Evolutionary conservation across 1,140 invertebrate genomes (phyloP).

Genomic region (Tachypleus tridentatus): DNA sequence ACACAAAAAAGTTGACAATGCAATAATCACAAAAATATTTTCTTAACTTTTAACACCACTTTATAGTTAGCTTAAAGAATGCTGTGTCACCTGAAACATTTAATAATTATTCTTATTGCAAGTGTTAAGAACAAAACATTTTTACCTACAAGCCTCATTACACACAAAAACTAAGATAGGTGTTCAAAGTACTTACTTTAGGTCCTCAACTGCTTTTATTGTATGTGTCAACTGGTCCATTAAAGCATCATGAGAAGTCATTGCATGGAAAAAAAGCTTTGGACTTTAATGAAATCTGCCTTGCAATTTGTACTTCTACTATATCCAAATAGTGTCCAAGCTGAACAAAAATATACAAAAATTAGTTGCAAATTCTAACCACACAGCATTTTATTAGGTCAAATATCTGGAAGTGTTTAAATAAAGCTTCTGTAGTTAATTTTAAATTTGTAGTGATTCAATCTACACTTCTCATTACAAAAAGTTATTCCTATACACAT

Average conservation of each 20-base stretch:
- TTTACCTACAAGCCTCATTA: too few species aligned
- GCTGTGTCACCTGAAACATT: too few species aligned
- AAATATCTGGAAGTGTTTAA: neutral
- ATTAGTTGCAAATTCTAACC: neutral
- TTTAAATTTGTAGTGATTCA: too few species aligned
- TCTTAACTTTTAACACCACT: too few species aligned
- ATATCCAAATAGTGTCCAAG: conserved; percentile 91
- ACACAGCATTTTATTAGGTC: neutral
- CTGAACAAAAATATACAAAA: conserved; percentile 28
- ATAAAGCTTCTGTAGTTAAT: neutral
- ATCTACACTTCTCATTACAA: too few species aligned
- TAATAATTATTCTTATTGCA: too few species aligned
- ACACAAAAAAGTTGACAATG: too few species aligned
- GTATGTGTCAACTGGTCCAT: conserved; percentile 78
- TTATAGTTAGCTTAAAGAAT: too few species aligned
- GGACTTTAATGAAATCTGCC: conserved; percentile 90
- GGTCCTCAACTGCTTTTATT: conserved; percentile 58
- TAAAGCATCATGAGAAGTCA: conserved; percentile 88
- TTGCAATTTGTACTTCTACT: conserved; percentile 88
- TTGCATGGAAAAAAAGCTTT: conserved; percentile 93
- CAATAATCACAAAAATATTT: too few species aligned
- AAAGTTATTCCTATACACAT: too few species aligned
- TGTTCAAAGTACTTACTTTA: conserved; percentile 29
- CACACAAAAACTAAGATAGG: too few species aligned
- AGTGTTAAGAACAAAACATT: too few species aligned